Evolutionary conservation across 2,888 invertebrate genomes (phyloP), one percentile per base, ranked within the genome.

Genomic region (Melieria picta): DNA sequence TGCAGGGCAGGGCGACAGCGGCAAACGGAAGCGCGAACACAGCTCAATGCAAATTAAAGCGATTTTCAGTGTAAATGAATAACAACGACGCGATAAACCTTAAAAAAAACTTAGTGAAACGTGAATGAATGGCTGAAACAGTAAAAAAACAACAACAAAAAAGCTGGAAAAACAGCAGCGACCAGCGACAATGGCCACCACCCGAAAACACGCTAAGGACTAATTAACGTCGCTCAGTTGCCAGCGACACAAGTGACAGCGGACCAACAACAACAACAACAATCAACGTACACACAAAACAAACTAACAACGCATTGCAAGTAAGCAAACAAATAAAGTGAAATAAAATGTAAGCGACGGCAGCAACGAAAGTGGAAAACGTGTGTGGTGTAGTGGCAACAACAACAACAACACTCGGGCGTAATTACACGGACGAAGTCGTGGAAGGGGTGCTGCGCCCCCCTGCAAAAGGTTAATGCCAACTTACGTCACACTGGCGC

Each of bases 151-250:
- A 30, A 30, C 30, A 30, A 30, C 30, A 30, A 30, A 30, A 30
- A 30, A 30, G 65, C 46, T 45, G 50, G 7, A 61, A 4, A 52
- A 5, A 43, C 47, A 50, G 57, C 56, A 13, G 60, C n/a, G 6
- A 58, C 62, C 52, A 65, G 71, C 45, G 56, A 57, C 50, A 74
- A 71, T 60, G 68, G 66, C 65, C 70, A 68, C 58, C 7, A 66
- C 63, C 30, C 30, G 30, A 30, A 30, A 69, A 69, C 66, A 72
- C 55, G 70, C 69, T 50, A 72, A 72, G 69, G 57, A 72, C 69
- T 72, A 74, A 74, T 71, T 74, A 72, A 74, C 71, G 52, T 52
- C 52, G 52, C 11, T 30, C 13, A 5, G 52, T 52, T 43, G 61
- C 7, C 61, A 43, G 43, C 42, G 13, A 61, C 45, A 61, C 13